Base-by-base conservation (phyloP, 2,888 invertebrate species). In the Empis stercorea region DNA sequence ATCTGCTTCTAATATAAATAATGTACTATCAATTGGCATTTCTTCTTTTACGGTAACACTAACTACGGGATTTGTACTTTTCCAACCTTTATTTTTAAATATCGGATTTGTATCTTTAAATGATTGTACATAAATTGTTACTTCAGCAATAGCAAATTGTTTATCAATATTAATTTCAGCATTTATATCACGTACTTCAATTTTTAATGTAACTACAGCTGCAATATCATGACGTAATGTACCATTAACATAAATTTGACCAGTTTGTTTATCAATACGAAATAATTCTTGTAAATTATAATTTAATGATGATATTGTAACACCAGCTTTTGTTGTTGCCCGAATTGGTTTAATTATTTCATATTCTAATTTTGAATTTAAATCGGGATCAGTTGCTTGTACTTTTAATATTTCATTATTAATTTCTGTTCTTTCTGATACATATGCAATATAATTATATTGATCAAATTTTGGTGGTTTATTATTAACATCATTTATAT, bases 71-170 rank as follows among this genome's bases (percentile, higher is more conserved):
- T 79, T 79, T 0, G 79, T 76, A 27, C 76, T 78, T 1, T 78
- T 79, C 87, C 87, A 87, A 2, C 81, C 81, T 1, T 78, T 62
- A 54, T 83, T 79, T 2, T 77, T 76, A 54, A 87, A 85, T 30
- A 82, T 75, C 1, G 87, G 84, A 64, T 84, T 82, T 56, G 81
- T 79, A 55, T 85, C 83, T 52, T 81, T 79, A 60, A 81, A 82
- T 0, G 85, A 84, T 61, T 86, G 84, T 27, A 87, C 76, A 59
- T 85, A 87, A 37, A 87, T 73, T 0, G 85, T 84, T 7, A 85
- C 80, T 58, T 86, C 85, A 1, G 76, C 77, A 45, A 72, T 67
- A 43, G 78, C 80, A 39, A 75, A 72, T 62, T 86, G 86, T 2
- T 71, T 68, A 3, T 80, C 78, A 44, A 73, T 76, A 54, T 80